A percentile compares a stretch with the other conserved stretches of the same genome.
phyloP scores from a whole-genome alignment of 2,888 invertebrate genomes.

The Lagria hirta region DNA sequence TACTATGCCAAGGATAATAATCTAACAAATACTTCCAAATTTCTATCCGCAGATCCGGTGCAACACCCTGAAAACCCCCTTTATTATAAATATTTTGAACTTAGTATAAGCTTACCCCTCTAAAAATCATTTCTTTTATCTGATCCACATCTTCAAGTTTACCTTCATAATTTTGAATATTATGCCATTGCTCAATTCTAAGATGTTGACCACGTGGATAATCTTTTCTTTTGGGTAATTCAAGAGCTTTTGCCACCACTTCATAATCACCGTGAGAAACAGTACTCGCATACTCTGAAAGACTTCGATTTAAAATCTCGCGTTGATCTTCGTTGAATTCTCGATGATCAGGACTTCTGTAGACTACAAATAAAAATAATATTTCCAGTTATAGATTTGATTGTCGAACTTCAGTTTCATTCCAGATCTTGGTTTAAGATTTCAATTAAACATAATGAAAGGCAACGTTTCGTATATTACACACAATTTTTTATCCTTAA shows the following conservation, averaged over 20 bases:
- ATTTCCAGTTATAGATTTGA: too few relatives aligned
- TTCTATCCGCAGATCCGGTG: slow-evolving; percentile 71
- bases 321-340: slow-evolving; percentile 65
- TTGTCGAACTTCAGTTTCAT: too few relatives aligned
- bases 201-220: slow-evolving; percentile 74
- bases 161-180: slow-evolving; percentile 78
- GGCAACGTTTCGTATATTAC: too few relatives aligned
- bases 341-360: slow-evolving; percentile 64
- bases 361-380: slow-evolving; percentile 60
- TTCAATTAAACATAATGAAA: too few relatives aligned
- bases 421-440: too few relatives aligned
- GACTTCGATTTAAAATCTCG: slow-evolving; percentile 63
- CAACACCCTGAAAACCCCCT: slow-evolving; percentile 67
- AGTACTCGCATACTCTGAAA: slow-evolving; percentile 55
- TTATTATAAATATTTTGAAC: not conserved
- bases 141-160: slow-evolving; percentile 75
- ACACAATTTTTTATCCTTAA: too few relatives aligned
- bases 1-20: slow-evolving; percentile 84
- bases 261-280: slow-evolving; percentile 71
- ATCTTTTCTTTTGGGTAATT: slow-evolving; percentile 69
- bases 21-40: slow-evolving; percentile 95
- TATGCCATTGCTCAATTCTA: slow-evolving; percentile 78
- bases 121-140: slow-evolving; percentile 84
- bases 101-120: slow-evolving; percentile 68
- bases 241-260: slow-evolving; percentile 65